A percentile compares a stretch with the other conserved stretches of the same genome.
Conservation (phyloP, 2,113 vertebrate genomes). For the Pomatorhinus ruficollis region DNA sequence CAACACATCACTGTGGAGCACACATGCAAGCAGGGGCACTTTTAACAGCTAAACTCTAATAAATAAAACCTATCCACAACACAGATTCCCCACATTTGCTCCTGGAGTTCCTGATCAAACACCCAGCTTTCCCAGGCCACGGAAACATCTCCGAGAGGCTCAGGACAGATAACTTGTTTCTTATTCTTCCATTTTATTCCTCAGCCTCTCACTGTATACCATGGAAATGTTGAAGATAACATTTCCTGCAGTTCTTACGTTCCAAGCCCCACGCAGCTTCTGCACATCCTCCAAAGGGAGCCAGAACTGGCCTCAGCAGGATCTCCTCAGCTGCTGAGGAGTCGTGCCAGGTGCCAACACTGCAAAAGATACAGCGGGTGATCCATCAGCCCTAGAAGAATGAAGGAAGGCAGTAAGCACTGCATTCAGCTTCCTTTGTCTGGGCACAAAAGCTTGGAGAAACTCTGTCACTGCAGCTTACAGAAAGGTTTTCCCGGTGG, state of each 20-base stretch:
- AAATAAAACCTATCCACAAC: background rate
- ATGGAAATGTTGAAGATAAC: background rate
- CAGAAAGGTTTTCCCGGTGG: background rate
- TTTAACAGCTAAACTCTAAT: background rate
- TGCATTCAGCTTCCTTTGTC: background rate
- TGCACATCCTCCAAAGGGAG: background rate
- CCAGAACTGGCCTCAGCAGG: rapidly evolving
- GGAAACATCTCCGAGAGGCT: background rate
- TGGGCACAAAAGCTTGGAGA: background rate
- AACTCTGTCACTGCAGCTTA: background rate
- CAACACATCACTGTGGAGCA: background rate
- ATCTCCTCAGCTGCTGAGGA: background rate
- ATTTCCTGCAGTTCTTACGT: rapidly evolving
- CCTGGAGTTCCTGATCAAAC: rapidly evolving
- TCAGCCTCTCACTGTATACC: background rate
- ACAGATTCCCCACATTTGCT: background rate
- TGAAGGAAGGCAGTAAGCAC: background rate
- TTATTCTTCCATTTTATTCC: background rate
- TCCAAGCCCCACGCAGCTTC: background rate
- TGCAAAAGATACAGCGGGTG: rapidly evolving
- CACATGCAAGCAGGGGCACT: background rate
- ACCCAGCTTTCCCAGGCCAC: background rate
- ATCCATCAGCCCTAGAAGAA: background rate
- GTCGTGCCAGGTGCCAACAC: background rate
- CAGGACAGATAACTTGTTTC: background rate